phyloP scores from a whole-genome alignment of 2,797 vertebrate species.

The Propithecus perrieri region DNA sequence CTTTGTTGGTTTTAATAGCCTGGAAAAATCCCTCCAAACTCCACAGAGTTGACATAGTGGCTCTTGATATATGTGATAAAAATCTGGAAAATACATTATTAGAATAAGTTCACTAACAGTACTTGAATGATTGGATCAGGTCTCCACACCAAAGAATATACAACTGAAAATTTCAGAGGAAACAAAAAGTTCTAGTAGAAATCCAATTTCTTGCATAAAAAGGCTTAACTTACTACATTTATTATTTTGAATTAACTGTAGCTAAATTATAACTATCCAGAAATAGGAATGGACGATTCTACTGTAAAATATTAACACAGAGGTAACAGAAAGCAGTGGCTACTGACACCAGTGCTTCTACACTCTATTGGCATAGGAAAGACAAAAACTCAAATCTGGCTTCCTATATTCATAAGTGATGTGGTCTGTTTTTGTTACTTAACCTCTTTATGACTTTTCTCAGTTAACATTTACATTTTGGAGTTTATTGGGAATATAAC shows the following conservation, averaged over 20 bases:
- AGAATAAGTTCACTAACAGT: not conserved
- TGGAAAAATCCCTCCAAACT: not conserved
- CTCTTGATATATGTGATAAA: not conserved
- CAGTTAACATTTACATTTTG: not conserved
- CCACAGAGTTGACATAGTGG: not conserved
- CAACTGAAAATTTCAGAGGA: not conserved
- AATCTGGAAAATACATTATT: conserved; percentile 43
- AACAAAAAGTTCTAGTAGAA: conserved; percentile 19
- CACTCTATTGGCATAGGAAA: not conserved
- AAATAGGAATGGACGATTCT: not conserved
- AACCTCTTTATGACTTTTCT: not conserved
- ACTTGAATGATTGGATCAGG: not conserved
- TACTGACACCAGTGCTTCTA: not conserved
- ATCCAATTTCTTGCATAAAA: not conserved
- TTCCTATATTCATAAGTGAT: not conserved
- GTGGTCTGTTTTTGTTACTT: not conserved
- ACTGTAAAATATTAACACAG: not conserved
- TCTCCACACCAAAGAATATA: not conserved
- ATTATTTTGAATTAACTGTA: conserved; percentile 4
- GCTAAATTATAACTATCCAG: not conserved
- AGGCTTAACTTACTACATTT: not conserved
- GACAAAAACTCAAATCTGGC: not conserved
- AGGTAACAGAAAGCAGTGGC: not conserved
- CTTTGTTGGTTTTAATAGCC: conserved; percentile 55
- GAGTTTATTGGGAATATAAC: not conserved